Conservation (phyloP, 1,140 invertebrate genomes). For the Heliconius congener region DNA sequence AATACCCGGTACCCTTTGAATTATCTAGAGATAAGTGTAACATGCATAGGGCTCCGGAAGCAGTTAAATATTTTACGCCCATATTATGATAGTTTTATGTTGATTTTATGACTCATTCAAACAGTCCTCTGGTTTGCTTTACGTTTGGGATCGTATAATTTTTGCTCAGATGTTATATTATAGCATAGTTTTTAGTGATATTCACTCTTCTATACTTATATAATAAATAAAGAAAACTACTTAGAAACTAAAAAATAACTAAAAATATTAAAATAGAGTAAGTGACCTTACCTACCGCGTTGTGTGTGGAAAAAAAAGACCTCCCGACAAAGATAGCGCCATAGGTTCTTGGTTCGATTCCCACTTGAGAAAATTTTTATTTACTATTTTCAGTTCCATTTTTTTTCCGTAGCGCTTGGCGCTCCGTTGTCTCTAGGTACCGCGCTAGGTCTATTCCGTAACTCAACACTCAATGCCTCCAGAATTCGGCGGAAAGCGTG, state of each 20-base stretch:
- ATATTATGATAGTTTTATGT: background rate
- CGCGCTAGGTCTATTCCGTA: too few species aligned
- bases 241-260: background rate
- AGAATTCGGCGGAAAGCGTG: too few species aligned
- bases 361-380: too few species aligned
- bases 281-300: too few species aligned
- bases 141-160: background rate
- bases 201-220: too few species aligned
- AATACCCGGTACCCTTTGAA: background rate
- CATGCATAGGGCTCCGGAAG: background rate
- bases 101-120: background rate
- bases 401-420: too few species aligned
- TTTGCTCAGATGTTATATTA: background rate
- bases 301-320: background rate
- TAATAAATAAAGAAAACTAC: background rate
- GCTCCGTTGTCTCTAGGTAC: too few species aligned
- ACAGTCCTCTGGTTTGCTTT: background rate
- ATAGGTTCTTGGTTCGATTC: too few species aligned
- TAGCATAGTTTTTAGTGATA: too few species aligned
- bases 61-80: background rate
- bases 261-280: too few species aligned
- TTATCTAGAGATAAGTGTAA: background rate
- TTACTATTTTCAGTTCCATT: too few species aligned
- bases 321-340: background rate
- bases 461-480: too few species aligned